Base-by-base conservation (phyloP, 2,113 vertebrate species). In the Centrocercus urophasianus region DNA sequence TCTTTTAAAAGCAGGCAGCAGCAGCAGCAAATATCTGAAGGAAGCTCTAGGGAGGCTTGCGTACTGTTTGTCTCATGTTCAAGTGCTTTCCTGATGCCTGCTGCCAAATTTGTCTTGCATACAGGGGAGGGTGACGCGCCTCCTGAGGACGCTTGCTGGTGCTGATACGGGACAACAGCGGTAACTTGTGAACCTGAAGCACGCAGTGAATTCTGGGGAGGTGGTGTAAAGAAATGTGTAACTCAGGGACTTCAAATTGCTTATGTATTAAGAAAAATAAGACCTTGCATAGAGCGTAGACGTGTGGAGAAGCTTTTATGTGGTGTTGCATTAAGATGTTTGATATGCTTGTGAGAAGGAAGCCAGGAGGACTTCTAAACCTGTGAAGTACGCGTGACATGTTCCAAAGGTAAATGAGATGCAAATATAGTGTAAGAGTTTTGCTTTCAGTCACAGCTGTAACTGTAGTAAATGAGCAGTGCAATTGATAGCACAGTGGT, bases 221-320 rank as follows among this genome's bases (percentile, higher is more conserved):
- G 9, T 42, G 48, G 10, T 64, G 5, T 69, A 40, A 90, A 42
- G 38, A 1, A 5, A 30, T 0, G 1, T 81, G 79, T 57, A 86
- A 94, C 93, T 96, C 95, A 95, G 96, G 96, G 96, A 96, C 77
- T 94, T 95, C 0, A 64, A 71, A 67, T 67, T 81, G 80, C 79
- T 72, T 52, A 19, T 28, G 65, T 74, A 43, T 43, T 83, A 83
- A 45, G 36, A 19, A 93, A 21, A 76, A 59, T 81, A 93, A 45
- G 86, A 85, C 84, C 13, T 16, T 28, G 40, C 85, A 4, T 47
- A 52, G 69, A 52, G 65, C 88, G 32, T n/a, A 67, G 69, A 42
- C 40, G 50, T 11, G 27, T 56, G 69, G 80, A 86, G 83, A 74
- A 5, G 70, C 18, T 89, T 25, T 61, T 48, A 27, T 7, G 32